Base-by-base conservation (phyloP, 2,888 invertebrate species). In the Zhengitettix transpicula region DNA sequence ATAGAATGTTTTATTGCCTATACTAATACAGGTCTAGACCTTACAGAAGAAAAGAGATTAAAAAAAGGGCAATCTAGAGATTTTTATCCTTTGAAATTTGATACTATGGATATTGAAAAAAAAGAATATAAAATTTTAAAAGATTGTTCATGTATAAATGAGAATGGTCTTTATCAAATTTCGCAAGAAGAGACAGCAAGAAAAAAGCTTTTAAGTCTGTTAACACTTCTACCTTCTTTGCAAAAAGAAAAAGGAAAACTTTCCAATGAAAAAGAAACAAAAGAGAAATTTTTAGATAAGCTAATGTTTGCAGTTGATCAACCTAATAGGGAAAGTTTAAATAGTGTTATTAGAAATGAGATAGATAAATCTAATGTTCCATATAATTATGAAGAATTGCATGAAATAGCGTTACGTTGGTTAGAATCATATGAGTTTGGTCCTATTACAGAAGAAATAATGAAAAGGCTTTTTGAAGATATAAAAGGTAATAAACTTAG, bases 1-100 rank as follows among this genome's bases (percentile, higher is more conserved):
- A 58, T 66, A 62, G 60, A 67, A 63, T 64, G 66, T 61, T 64
- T 68, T 63, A 61, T 67, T 62, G 42, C 67, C 17, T 68, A 65
- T 64, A 66, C 66, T 51, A 68, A 68, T 64, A 62, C 64, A 63
- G 55, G 64, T 40, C 63, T 68, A 11, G 65, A 66, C 58, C 61
- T 67, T 60, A 64, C 66, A 60, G 56, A 65, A 65, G 62, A 66
- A 56, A 64, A 63, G 44, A 55, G 52, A 61, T 52, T 65, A 66
- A 55, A 66, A 60, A n/a, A 63, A 56, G 60, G 58, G 16, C 16
- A 58, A 56, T 60, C 64, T 64, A 42, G 44, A 42, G 12, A 12
- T 10, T 42, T 42, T 42, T 42, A 42, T 42, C 10, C 44, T 63
- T 65, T 65, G 61, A 63, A 65, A 64, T 63, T 65, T 65, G 65